Evolutionary conservation across 2,888 invertebrate genomes (phyloP).

Genomic region (Brassicogethes aeneus): DNA sequence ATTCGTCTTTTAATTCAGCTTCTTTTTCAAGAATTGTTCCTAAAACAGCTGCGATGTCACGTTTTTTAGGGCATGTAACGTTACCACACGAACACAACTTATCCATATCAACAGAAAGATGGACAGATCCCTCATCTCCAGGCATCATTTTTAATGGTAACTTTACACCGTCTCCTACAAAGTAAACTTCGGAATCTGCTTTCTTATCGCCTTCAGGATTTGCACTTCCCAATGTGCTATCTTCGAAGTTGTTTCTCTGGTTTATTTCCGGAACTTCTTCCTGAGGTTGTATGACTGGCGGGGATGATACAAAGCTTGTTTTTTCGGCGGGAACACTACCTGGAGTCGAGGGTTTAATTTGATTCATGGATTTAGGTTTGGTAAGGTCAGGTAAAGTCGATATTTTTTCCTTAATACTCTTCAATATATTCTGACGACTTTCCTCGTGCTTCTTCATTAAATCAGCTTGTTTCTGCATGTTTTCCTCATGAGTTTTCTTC

Average conservation of each 20-base stretch:
- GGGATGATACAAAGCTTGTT: too few species aligned
- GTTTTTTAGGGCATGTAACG: slow-evolving; percentile 22
- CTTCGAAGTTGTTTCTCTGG: background rate
- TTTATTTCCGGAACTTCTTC: background rate
- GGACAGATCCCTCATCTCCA: slow-evolving; percentile 30
- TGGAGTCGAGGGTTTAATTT: too few species aligned
- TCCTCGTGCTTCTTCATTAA: background rate
- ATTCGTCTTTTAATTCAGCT: slow-evolving; percentile 18
- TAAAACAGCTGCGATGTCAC: slow-evolving; percentile 19
- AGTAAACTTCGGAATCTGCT: slow-evolving; percentile 22
- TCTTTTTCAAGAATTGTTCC: slow-evolving; percentile 23
- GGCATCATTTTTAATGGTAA: slow-evolving; percentile 34
- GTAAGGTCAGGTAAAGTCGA: too few species aligned
- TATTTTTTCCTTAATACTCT: background rate
- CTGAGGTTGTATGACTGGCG: background rate
- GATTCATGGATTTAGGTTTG: too few species aligned
- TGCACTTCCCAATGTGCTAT: background rate
- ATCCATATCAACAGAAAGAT: slow-evolving; percentile 35
- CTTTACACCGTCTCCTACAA: slow-evolving; percentile 35
- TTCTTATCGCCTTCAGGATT: background rate
- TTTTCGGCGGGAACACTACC: too few species aligned
- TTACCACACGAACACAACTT: slow-evolving; percentile 32
- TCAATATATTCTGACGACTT: background rate
- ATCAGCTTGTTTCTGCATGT: background rate
- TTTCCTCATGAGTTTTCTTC: background rate